Percentiles rank a stretch among this genome's conserved stretches.
Conservation (phyloP, 2,888 invertebrate species). For the Sesia apiformis region DNA sequence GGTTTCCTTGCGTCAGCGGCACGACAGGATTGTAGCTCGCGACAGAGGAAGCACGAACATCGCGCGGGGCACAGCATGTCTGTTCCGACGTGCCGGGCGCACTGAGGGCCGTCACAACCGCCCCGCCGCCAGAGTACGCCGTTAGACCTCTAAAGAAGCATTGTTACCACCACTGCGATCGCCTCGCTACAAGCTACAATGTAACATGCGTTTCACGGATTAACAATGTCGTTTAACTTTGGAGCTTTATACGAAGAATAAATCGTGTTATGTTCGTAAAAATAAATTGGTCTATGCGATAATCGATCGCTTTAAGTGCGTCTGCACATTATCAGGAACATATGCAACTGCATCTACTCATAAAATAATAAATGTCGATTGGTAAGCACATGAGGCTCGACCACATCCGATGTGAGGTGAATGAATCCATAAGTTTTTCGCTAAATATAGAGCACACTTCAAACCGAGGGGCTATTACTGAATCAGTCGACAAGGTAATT, state of each 20-base stretch:
- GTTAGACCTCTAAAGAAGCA: slow-evolving; percentile 17
- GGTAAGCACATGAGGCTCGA: slow-evolving; percentile 22
- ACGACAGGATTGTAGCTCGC: slow-evolving; percentile 79
- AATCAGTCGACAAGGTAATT: slow-evolving; percentile 19
- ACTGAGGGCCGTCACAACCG: slow-evolving; percentile 25
- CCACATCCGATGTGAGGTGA: slow-evolving; percentile 43
- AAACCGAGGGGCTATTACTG: slow-evolving; percentile 34
- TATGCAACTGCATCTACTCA: slow-evolving; percentile 9
- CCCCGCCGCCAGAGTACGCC: slow-evolving; percentile 23
- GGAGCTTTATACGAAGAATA: too few relatives aligned
- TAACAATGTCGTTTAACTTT: slow-evolving; percentile 40
- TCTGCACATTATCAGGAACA: slow-evolving; percentile 16
- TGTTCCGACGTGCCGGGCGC: slow-evolving; percentile 55
- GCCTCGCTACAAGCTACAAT: slow-evolving; percentile 21
- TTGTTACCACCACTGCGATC: slow-evolving; percentile 38
- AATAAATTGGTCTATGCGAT: too few relatives aligned
- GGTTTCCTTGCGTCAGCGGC: slow-evolving; percentile 65
- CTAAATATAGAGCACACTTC: slow-evolving; percentile 56
- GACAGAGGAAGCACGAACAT: slow-evolving; percentile 84
- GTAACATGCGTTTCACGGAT: slow-evolving; percentile 41
- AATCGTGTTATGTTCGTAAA: too few relatives aligned
- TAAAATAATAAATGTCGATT: slow-evolving; percentile 18
- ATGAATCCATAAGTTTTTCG: slow-evolving; percentile 50
- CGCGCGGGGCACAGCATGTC: slow-evolving; percentile 82
- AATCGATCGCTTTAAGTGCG: slow-evolving; percentile 12